phyloP scores from a whole-genome alignment of 1,140 invertebrate genomes.

The Apis dorsata region DNA sequence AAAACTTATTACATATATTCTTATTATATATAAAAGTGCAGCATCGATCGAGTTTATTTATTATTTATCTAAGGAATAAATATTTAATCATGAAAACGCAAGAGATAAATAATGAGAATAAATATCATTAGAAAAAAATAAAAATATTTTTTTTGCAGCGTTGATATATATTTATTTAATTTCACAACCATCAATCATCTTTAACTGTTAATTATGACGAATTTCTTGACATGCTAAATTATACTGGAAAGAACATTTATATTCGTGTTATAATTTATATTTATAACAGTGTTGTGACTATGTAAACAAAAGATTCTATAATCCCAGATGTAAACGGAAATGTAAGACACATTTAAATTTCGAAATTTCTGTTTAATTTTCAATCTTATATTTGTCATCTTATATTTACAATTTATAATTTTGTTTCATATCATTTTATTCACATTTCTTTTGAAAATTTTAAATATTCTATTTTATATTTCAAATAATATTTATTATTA shows the following conservation, averaged over 20 bases:
- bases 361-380: background rate
- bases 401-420: background rate
- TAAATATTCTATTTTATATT: background rate
- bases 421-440: too few species aligned
- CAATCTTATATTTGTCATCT: background rate
- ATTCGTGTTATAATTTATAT: background rate
- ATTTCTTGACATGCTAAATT: background rate
- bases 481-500: background rate
- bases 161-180: slow-evolving; percentile 1
- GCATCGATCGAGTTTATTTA: slow-evolving; percentile 31
- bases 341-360: background rate
- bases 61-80: background rate
- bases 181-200: background rate
- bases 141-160: slow-evolving; percentile 10
- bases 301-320: slow-evolving; percentile 15
- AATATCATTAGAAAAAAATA: background rate
- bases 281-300: background rate
- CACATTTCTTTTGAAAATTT: too few species aligned
- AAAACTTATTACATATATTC: background rate
- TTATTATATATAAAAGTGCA: background rate
- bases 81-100: background rate
- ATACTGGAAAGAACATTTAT: background rate
- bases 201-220: background rate
- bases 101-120: background rate
- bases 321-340: background rate